These are phyloP conservation scores for Bagarius yarrelli DNA, from an alignment of 2,113 vertebrate genomes.

Conservation along the genomic window DNA sequence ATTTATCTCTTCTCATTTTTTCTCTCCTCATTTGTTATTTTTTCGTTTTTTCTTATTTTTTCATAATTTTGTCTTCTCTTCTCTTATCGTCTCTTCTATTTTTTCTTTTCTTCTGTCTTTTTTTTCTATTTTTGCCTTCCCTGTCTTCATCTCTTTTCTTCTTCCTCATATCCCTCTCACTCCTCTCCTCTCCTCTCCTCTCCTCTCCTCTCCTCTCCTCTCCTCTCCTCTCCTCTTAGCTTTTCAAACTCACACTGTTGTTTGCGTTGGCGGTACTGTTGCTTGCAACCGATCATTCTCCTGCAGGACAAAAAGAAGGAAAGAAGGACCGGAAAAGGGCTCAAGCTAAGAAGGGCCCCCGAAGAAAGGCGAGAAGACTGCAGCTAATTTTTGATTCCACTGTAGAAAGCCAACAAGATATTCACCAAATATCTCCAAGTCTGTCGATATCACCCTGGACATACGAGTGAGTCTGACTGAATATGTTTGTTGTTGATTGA, in stretches of 20 bases:
- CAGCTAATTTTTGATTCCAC: not conserved
- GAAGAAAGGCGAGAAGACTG: not conserved
- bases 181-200: too few relatives aligned
- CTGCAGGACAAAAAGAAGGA: not conserved
- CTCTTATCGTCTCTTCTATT: too few relatives aligned
- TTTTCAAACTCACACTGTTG: slow-evolving; percentile 49
- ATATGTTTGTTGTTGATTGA: too few relatives aligned
- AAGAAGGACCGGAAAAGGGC: not conserved
- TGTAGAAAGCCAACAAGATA: not conserved
- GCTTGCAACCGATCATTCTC: not conserved
- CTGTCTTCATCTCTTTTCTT: too few relatives aligned
- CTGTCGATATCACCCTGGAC: slow-evolving; percentile 21
- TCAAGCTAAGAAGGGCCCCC: not conserved
- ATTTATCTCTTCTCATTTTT: too few relatives aligned
- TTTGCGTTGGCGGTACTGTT: slow-evolving; percentile 44
- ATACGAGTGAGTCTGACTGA: slow-evolving; percentile 12
- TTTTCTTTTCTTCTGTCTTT: too few relatives aligned
- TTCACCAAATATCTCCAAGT: not conserved
- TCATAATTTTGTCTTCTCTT: too few relatives aligned
- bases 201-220: not conserved
- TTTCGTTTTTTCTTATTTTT: too few relatives aligned
- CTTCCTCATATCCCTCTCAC: too few relatives aligned
- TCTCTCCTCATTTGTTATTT: too few relatives aligned
- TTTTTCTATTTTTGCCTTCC: too few relatives aligned
- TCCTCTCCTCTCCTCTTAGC: slow-evolving; percentile 42